These are phyloP conservation scores for Crypturellus tataupa DNA, from an alignment of 2,797 vertebrate species.

Conservation along the genomic window DNA sequence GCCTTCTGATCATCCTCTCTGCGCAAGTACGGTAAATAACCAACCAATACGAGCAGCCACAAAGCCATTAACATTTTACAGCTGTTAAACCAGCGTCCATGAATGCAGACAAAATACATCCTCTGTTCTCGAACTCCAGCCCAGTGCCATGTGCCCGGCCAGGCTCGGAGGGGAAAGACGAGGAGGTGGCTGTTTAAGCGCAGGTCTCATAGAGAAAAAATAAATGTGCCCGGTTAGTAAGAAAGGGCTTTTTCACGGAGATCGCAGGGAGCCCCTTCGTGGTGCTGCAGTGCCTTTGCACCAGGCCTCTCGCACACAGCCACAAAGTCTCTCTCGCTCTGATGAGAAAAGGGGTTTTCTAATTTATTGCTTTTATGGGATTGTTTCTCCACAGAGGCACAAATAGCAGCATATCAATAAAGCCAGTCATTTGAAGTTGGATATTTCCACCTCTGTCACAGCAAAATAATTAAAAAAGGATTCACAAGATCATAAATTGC, in stretches of 20 bases:
- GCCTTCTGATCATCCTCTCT: slow-evolving; percentile 42
- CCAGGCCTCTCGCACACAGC: slow-evolving; percentile 43
- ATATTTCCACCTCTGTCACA: slow-evolving; percentile 76
- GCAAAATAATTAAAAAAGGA: slow-evolving; percentile 84
- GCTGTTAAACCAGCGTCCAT: slow-evolving; percentile 29
- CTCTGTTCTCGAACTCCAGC: background rate
- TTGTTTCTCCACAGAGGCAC: slow-evolving; percentile 76
- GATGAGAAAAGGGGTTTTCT: slow-evolving; percentile 78
- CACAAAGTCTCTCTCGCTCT: slow-evolving; percentile 68
- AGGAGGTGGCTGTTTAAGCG: background rate
- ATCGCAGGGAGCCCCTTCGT: slow-evolving; percentile 62
- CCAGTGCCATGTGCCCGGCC: background rate
- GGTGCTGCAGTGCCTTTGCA: slow-evolving; percentile 66
- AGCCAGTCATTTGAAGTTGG: slow-evolving; percentile 75
- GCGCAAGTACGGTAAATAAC: slow-evolving; percentile 49
- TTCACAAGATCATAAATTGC: slow-evolving; percentile 79
- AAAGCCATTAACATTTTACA: slow-evolving; percentile 32
- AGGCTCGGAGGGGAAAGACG: fast-evolving
- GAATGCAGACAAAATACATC: background rate
- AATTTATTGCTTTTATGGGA: slow-evolving; percentile 78
- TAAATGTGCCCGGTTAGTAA: background rate
- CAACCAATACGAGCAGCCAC: slow-evolving; percentile 6
- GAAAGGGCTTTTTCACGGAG: slow-evolving; percentile 1
- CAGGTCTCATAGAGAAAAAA: background rate
- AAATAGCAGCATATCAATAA: slow-evolving; percentile 78